Evolutionary conservation across 2,797 vertebrate genomes (phyloP), one percentile per base, ranked within the genome.

Genomic region (Apodemus agrarius): DNA sequence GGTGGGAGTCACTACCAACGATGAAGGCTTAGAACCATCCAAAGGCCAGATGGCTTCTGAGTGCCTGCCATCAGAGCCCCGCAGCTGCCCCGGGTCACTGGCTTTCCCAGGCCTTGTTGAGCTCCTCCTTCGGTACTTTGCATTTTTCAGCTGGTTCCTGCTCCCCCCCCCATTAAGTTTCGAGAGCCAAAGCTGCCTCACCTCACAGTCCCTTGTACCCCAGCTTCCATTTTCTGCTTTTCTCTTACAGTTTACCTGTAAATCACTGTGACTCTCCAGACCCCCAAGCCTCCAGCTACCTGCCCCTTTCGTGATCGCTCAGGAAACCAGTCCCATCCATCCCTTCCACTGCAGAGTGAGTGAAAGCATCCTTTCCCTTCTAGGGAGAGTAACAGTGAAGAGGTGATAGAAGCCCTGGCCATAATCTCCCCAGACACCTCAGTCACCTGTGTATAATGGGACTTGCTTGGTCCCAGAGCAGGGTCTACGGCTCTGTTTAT

Each of bases 51-150:
- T 84, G 82, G 59, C 21, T 75, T 24, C 19, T 43, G 43, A 19
- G 80, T 67, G 81, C 75, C 83, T 59, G 76, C 52, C 57, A 37
- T 52, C 40, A 61, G 89, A 79, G 22, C n/a, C n/a, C 78, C 1
- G 3, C 43, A 80, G 57, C 82, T 65, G 75, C 34, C 80, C 61
- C 82, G 61, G 61, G n/a, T 49, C 43, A 43, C 85, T 83, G 85
- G 88, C 31, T 80, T 86, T 84, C 92, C 78, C 69, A 90, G 75
- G 43, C 79, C 52, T 84, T 52, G 63, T 57, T 82, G 65, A 87
- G 72, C 0, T 3, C n/a, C 61, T 91, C 54, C 87, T 81, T 87
- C 29, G 37, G 43, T n/a, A 17, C 54, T 49, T 40, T 75, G 22
- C 26, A 4, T 84, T 46, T 82, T 88, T 57, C 79, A 80, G 2